Percentiles rank a stretch among this genome's conserved stretches.
Evolutionary conservation across 92 coral and sea anemone species (phyloP).

Genomic region (Heteractis magnifica): DNA sequence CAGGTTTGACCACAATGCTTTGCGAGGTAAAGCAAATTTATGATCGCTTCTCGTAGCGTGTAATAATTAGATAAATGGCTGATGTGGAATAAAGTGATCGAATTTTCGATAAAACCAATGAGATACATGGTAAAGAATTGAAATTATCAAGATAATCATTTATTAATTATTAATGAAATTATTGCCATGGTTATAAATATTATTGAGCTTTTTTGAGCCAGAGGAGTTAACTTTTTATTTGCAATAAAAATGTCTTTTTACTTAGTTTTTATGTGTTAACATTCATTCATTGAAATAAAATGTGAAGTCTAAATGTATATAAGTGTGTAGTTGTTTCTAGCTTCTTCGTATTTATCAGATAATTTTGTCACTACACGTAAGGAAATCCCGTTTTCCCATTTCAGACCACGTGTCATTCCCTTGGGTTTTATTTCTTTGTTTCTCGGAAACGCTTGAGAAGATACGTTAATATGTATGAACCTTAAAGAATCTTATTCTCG

Average conservation of each 20-base stretch:
- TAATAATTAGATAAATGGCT: background rate
- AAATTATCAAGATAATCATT: background rate
- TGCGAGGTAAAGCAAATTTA: background rate
- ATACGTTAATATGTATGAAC: too few relatives aligned
- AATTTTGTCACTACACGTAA: too few relatives aligned
- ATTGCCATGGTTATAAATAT: conserved; percentile 7
- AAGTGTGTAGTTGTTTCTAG: too few relatives aligned
- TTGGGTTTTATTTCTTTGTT: too few relatives aligned
- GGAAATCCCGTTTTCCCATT: too few relatives aligned
- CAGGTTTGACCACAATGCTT: background rate
- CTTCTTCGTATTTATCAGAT: too few relatives aligned
- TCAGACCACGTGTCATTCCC: too few relatives aligned
- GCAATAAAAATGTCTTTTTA: conserved; percentile 2
- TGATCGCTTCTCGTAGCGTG: background rate
- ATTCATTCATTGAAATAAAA: conserved; percentile 9
- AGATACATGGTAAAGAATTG: background rate
- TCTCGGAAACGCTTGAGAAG: too few relatives aligned
- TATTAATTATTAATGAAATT: background rate
- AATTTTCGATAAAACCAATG: background rate
- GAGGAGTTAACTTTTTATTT: conserved; percentile 3
- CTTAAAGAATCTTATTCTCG: too few relatives aligned
- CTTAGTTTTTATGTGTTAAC: background rate
- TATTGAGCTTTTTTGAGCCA: conserved; percentile 1
- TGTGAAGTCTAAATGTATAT: background rate
- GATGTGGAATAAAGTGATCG: background rate